Percentiles rank a stretch among this genome's conserved stretches.
phyloP scores from a whole-genome alignment of 2,888 invertebrate species.

The Sarcophaga caerulescens region DNA sequence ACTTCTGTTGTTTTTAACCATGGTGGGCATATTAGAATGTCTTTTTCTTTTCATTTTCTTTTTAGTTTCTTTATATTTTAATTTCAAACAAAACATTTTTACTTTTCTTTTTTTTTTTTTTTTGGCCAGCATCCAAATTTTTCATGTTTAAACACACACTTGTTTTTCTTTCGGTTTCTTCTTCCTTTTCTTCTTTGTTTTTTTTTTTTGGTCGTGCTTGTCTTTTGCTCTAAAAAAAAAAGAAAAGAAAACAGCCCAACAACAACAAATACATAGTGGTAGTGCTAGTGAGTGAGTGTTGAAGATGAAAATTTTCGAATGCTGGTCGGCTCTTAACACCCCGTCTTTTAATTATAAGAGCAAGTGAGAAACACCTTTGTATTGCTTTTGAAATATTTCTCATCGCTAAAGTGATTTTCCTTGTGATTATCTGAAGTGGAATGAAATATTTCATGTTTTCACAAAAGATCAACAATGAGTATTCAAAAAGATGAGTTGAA shows the following conservation, averaged over 20 bases:
- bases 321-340: conserved; percentile 40
- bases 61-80: conserved; percentile 7
- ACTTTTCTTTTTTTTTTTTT: conserved; percentile 41
- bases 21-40: conserved; percentile 53
- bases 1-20: conserved; percentile 59
- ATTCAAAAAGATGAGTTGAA: too few relatives aligned
- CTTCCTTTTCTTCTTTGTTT: not conserved
- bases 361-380: not conserved
- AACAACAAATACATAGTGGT: conserved; percentile 18
- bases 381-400: not conserved
- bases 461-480: too few relatives aligned
- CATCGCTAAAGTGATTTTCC: not conserved
- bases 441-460: too few relatives aligned
- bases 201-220: conserved; percentile 10
- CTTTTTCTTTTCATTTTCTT: conserved; percentile 43
- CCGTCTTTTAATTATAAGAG: conserved; percentile 40
- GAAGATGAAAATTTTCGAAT: conserved; percentile 51
- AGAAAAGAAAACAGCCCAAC: too few relatives aligned
- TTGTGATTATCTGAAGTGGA: too few relatives aligned
- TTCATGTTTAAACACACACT: conserved; percentile 64
- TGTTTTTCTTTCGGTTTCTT: not conserved
- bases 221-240: conserved; percentile 35
- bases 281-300: conserved; percentile 39
- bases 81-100: conserved; percentile 61
- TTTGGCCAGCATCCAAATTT: conserved; percentile 64